These are phyloP conservation scores for Apeltes quadracus DNA, from an alignment of 2,113 vertebrate species.

Conservation along the genomic window DNA sequence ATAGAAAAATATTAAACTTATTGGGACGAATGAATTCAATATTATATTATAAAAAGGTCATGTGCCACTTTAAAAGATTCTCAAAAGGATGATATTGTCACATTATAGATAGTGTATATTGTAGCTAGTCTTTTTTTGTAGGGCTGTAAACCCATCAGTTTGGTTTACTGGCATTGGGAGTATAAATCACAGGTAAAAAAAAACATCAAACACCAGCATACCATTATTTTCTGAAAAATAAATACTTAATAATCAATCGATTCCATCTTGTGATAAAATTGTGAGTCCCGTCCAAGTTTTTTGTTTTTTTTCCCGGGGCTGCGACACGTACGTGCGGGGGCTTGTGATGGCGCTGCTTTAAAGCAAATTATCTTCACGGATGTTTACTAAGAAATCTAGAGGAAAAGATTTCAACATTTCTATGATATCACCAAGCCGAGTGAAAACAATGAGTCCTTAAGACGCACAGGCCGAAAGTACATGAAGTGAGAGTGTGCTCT, in stretches of 20 bases:
- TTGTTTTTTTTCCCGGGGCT: slow-evolving; percentile 25
- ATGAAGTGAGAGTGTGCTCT: slow-evolving; percentile 21
- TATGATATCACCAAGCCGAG: slow-evolving; percentile 13
- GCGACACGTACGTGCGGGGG: slow-evolving; percentile 38
- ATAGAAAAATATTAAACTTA: not conserved
- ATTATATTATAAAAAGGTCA: not conserved
- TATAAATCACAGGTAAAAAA: slow-evolving; percentile 4
- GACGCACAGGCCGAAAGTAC: not conserved
- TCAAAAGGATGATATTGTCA: not conserved
- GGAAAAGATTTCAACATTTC: slow-evolving; percentile 19
- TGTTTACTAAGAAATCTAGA: not conserved
- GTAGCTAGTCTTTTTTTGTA: not conserved
- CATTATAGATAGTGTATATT: not conserved
- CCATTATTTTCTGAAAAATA: slow-evolving; percentile 20
- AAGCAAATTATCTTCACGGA: slow-evolving; percentile 28
- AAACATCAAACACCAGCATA: slow-evolving; percentile 1
- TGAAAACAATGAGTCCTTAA: not conserved
- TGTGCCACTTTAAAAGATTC: not conserved
- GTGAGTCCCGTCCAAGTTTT: not conserved
- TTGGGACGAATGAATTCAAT: not conserved
- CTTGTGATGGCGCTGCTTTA: slow-evolving; percentile 37
- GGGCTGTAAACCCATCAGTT: not conserved
- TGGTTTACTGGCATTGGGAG: not conserved
- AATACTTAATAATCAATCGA: not conserved
- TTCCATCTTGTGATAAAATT: slow-evolving; percentile 1